These are phyloP conservation scores for Hypotaenidia philippensis DNA, from an alignment of 2,797 vertebrate species.

Conservation along the genomic window DNA sequence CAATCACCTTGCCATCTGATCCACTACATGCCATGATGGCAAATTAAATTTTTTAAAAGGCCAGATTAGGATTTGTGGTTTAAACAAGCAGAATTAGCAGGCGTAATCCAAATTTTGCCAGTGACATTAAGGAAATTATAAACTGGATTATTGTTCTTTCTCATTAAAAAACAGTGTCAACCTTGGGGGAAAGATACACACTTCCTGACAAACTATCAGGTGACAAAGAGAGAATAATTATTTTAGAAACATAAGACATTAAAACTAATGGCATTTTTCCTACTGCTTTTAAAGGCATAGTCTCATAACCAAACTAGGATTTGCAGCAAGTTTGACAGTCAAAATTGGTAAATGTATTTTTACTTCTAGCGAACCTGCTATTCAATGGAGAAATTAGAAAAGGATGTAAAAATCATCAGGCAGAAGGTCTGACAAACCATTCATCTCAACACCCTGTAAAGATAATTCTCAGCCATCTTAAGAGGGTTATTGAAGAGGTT, in stretches of 20 bases:
- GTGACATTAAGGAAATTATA: background rate
- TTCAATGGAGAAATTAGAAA: conserved; percentile 25
- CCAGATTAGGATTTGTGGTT: background rate
- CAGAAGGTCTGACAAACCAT: conserved; percentile 42
- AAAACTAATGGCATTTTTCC: background rate
- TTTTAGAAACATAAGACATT: background rate
- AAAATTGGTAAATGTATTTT: background rate
- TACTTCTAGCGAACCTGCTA: background rate
- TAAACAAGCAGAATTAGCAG: background rate
- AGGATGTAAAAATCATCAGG: conserved; percentile 15
- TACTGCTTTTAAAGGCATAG: background rate
- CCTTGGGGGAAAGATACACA: background rate
- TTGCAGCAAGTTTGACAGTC: background rate
- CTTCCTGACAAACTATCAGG: background rate
- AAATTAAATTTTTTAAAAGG: background rate
- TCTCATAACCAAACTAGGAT: background rate
- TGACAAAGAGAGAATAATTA: background rate
- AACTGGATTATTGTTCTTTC: background rate
- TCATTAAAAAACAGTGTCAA: background rate
- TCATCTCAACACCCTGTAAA: conserved; percentile 39
- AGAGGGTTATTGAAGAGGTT: conserved; percentile 40
- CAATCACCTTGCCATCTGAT: background rate
- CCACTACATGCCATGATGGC: background rate
- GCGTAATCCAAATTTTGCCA: background rate
- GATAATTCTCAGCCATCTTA: conserved; percentile 42